A percentile compares a stretch with the other conserved stretches of the same genome.
Conservation (phyloP, 2,888 invertebrate species). For the Deilephila porcellus region DNA sequence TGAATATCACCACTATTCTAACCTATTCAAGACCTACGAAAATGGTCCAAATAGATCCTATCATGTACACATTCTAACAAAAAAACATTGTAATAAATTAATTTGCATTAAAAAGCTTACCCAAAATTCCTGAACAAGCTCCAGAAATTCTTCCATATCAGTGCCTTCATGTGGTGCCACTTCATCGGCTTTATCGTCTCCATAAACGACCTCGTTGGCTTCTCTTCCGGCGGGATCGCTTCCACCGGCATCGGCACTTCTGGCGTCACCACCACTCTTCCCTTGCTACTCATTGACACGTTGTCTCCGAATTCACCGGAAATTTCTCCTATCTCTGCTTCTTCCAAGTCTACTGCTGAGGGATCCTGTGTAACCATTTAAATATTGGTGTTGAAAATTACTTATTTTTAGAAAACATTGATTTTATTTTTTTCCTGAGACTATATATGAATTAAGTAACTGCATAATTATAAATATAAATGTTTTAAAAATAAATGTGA, state of each 20-base stretch:
- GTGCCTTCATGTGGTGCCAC: constrained; percentile 89
- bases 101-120: constrained; percentile 74
- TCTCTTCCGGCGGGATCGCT: constrained; percentile 89
- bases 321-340: constrained; percentile 89
- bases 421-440: no score
- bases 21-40: no score
- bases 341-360: constrained; percentile 87
- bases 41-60: no score
- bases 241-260: constrained; percentile 77
- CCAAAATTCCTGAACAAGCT: constrained; percentile 94
- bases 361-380: constrained; percentile 76
- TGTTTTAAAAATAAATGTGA: no score
- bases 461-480: no score
- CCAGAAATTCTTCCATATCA: constrained; percentile 95
- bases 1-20: no score
- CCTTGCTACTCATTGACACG: constrained; percentile 90
- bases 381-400: not conserved
- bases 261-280: constrained; percentile 86
- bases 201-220: constrained; percentile 79
- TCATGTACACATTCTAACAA: not conserved
- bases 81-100: not conserved
- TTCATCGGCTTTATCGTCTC: constrained; percentile 88
- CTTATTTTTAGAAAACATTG: no score
- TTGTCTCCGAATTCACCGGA: constrained; percentile 95
- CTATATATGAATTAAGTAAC: no score